A percentile compares a stretch with the other conserved stretches of the same genome.
These are phyloP conservation scores for Vanacampus margaritifer DNA, from an alignment of 2,113 vertebrate genomes.

Conservation along the genomic window DNA sequence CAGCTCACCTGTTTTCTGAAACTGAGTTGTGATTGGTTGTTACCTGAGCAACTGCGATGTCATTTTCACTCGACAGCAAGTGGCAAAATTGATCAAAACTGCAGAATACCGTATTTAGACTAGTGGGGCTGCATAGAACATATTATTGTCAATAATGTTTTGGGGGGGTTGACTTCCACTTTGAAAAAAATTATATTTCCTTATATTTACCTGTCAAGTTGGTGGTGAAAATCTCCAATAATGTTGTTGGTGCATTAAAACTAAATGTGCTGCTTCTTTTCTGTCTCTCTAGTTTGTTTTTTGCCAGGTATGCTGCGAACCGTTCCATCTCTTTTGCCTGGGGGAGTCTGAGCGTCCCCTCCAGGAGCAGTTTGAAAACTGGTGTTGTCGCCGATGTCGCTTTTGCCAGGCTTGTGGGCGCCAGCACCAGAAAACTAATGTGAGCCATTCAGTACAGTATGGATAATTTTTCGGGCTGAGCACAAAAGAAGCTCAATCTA, in stretches of 20 bases:
- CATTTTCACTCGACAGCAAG: too few species aligned
- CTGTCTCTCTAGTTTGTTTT: slow-evolving; percentile 84
- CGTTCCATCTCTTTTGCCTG: slow-evolving; percentile 97
- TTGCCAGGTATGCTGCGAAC: slow-evolving; percentile 98
- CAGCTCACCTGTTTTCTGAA: too few species aligned
- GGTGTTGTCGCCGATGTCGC: slow-evolving; percentile 96
- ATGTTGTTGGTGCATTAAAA: not conserved
- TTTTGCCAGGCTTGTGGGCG: slow-evolving; percentile 96
- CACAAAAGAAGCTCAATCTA: slow-evolving; percentile 32
- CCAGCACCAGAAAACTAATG: slow-evolving; percentile 94
- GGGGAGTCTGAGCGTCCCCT: slow-evolving; percentile 94
- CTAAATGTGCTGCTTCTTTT: slow-evolving; percentile 2
- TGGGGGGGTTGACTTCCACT: too few species aligned
- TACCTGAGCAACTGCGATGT: too few species aligned
- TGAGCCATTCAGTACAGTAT: slow-evolving; percentile 60
- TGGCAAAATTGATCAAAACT: too few species aligned
- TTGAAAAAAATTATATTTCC: not conserved
- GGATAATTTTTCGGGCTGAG: slow-evolving; percentile 15
- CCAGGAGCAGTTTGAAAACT: slow-evolving; percentile 96
- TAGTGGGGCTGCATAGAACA: too few species aligned
- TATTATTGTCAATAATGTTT: too few species aligned
- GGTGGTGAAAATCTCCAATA: not conserved
- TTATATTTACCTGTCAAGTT: not conserved
- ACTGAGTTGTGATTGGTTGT: too few species aligned
- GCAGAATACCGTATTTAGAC: too few species aligned